Percentiles rank a stretch among this genome's conserved stretches.
These are phyloP conservation scores for Emydura subglobosa DNA, from an alignment of 2,113 vertebrate genomes.

Conservation along the genomic window DNA sequence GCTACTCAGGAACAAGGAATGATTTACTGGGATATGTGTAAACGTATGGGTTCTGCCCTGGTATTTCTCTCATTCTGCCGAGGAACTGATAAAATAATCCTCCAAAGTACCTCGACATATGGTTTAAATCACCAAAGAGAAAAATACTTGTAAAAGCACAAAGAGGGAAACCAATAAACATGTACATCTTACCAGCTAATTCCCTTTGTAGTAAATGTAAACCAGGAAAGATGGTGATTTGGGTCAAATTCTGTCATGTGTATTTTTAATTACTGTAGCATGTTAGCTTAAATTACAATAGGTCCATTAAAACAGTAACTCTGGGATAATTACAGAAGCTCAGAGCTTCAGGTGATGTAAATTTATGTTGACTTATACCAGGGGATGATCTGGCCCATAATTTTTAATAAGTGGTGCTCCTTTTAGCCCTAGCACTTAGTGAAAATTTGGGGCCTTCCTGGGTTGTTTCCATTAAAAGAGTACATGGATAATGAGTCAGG, in stretches of 20 bases:
- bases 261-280: conserved; percentile 72
- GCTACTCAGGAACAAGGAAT: conserved; percentile 59
- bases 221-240: conserved; percentile 60
- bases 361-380: conserved; percentile 10
- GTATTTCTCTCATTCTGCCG: conserved; percentile 71
- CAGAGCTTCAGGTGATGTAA: background rate
- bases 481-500: background rate
- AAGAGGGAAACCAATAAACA: conserved; percentile 73
- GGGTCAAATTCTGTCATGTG: conserved; percentile 64
- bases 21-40: conserved; percentile 74
- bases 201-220: conserved; percentile 73
- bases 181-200: conserved; percentile 66
- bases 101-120: conserved; percentile 78
- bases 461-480: background rate
- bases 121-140: conserved; percentile 81
- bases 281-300: conserved; percentile 58
- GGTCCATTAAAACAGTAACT: conserved; percentile 16
- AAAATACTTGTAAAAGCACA: conserved; percentile 78
- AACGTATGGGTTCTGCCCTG: conserved; percentile 69
- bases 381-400: accelerated
- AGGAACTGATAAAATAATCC: conserved; percentile 81
- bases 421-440: background rate
- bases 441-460: accelerated
- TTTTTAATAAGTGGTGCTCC: background rate
- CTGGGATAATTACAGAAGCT: conserved; percentile 28